phyloP scores from a whole-genome alignment of 2,888 invertebrate genomes.

The Athetis lepigone region DNA sequence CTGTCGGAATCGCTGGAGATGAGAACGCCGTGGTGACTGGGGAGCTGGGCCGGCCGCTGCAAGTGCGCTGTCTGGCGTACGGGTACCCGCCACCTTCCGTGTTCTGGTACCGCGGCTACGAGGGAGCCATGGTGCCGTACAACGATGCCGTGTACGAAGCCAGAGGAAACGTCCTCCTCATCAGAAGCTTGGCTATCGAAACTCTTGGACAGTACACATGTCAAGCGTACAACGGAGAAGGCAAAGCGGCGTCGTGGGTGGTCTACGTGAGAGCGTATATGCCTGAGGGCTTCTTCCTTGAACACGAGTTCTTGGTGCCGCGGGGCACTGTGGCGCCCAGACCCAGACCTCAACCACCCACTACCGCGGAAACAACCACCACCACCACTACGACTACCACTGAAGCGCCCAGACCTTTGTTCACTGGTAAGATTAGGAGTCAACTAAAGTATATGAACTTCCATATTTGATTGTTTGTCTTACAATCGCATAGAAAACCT shows the following conservation, averaged over 20 bases:
- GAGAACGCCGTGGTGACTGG: slow-evolving; percentile 92
- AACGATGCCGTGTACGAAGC: slow-evolving; percentile 93
- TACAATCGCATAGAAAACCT: no score
- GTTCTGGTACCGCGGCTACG: slow-evolving; percentile 95
- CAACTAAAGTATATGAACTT: slow-evolving; percentile 3
- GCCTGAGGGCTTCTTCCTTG: slow-evolving; percentile 89
- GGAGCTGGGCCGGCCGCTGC: slow-evolving; percentile 92
- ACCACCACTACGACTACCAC: slow-evolving; percentile 58
- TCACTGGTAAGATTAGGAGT: slow-evolving; percentile 79
- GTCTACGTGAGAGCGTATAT: slow-evolving; percentile 93
- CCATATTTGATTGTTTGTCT: slow-evolving; percentile 33
- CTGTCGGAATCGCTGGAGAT: slow-evolving; percentile 93
- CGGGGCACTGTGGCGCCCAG: slow-evolving; percentile 57
- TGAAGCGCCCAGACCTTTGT: slow-evolving; percentile 70
- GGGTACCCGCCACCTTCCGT: slow-evolving; percentile 95
- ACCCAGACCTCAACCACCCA: slow-evolving; percentile 62
- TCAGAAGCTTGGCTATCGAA: slow-evolving; percentile 92
- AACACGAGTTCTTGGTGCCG: slow-evolving; percentile 69
- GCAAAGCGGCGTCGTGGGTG: slow-evolving; percentile 94
- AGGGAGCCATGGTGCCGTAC: slow-evolving; percentile 93
- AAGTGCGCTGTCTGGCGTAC: slow-evolving; percentile 94
- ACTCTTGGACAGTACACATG: slow-evolving; percentile 97
- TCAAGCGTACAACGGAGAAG: slow-evolving; percentile 96
- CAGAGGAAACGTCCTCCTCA: slow-evolving; percentile 93
- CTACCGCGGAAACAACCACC: slow-evolving; percentile 48